Base-by-base conservation (phyloP, 2,888 invertebrate genomes). In the Sabellastarte sp. region DNA sequence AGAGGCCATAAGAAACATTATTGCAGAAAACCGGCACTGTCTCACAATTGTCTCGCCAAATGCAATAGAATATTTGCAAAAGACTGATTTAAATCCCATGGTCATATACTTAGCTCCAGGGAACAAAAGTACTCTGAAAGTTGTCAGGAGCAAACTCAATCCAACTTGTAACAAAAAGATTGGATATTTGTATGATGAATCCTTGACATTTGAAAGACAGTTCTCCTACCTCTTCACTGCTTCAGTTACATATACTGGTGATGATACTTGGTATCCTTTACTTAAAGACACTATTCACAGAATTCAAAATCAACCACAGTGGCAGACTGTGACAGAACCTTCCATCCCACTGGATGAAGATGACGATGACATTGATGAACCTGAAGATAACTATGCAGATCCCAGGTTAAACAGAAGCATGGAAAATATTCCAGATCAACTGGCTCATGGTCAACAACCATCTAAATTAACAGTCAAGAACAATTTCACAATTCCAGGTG, bases 21-120 rank as follows among this genome's bases (percentile, higher is more conserved):
- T 70, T 58, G 52, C 57, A 32, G 32, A 55, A 24, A 61, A 61
- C 30, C 69, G 70, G 58, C 73, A 73, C 41, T 64, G 64, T 20
- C 59, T 73, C 24, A 59, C 64, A 53, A 71, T 73, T 24, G 52
- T 70, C 41, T 61, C 66, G 0, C 73, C 73, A 3, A 31, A 59
- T 3, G 56, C 63, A 0, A 68, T 72, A 2, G 57, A 69, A 20
- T 69, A 55, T 33, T 57, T 73, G 4, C 57, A 52, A 32, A 60
- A 66, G 30, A 67, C 70, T 0, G 59, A 67, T 5, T 32, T 73
- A n/a, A 66, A 68, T 53, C 72, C 73, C 2, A 71, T 73, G 50
- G 70, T 73, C 20, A 66, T 72, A 28, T 73, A 68, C 55, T 33
- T 73, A 3, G 57, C 63, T 33, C 67, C 72, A 5, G 69, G 57